A percentile compares a stretch with the other conserved stretches of the same genome.
These are phyloP conservation scores for Drosophila incognita DNA, from an alignment of 2,888 invertebrate genomes.

Conservation along the genomic window DNA sequence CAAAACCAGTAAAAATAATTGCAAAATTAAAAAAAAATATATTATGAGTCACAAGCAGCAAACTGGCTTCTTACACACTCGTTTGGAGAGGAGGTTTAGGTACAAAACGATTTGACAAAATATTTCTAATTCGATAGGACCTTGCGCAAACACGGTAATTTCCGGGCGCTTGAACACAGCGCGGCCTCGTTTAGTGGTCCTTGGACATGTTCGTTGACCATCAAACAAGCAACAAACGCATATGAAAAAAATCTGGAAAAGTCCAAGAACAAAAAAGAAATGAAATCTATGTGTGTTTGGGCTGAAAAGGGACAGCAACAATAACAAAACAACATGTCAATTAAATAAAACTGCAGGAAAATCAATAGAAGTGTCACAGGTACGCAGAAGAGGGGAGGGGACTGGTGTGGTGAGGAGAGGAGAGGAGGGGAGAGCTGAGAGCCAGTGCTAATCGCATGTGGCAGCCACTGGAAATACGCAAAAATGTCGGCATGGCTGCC, in stretches of 20 bases:
- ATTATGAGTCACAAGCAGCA: neutral
- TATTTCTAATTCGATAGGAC: slow-evolving; percentile 44
- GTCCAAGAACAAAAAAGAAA: slow-evolving; percentile 19
- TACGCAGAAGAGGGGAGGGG: neutral
- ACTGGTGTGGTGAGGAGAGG: fast-evolving
- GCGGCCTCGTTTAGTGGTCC: slow-evolving; percentile 60
- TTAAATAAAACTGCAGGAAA: slow-evolving; percentile 79
- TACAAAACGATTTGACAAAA: slow-evolving; percentile 43
- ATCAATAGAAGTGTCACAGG: slow-evolving; percentile 68
- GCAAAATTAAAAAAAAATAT: neutral
- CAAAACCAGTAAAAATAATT: neutral
- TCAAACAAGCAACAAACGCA: slow-evolving; percentile 44
- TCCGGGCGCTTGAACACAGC: slow-evolving; percentile 31
- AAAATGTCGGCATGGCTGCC: slow-evolving; percentile 40
- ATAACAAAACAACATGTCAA: slow-evolving; percentile 81
- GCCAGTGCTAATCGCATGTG: slow-evolving; percentile 25
- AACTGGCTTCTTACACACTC: neutral
- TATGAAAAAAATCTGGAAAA: slow-evolving; percentile 53
- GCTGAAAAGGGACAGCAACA: slow-evolving; percentile 67
- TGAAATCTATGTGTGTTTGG: neutral
- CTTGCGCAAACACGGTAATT: slow-evolving; percentile 64
- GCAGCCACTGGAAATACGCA: slow-evolving; percentile 46
- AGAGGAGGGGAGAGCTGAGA: neutral
- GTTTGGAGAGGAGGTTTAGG: slow-evolving; percentile 13
- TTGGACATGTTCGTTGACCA: slow-evolving; percentile 82